Evolutionary conservation across 35 echinoderm and acorn worm genomes (phyloP).

Genomic region (Heliocidaris tuberculata): DNA sequence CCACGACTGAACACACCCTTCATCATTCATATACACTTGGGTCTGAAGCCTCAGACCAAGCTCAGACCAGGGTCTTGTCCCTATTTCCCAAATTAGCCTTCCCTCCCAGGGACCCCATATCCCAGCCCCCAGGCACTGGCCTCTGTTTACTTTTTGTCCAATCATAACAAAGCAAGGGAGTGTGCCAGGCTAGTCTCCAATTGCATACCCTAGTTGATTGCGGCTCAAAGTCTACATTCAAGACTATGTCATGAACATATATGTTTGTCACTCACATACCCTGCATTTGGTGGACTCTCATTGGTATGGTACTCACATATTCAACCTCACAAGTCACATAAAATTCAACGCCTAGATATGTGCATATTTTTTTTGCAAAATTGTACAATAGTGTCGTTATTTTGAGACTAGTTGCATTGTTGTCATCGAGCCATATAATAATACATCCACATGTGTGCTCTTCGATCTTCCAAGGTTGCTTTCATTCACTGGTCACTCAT

Average conservation of each 20-base stretch:
- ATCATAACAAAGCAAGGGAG: not conserved
- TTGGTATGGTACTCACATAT: not conserved
- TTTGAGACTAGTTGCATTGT: not conserved
- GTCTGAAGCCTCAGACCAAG: not conserved
- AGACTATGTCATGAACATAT: not conserved
- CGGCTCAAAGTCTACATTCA: not conserved
- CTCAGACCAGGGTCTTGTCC: not conserved
- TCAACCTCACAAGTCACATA: not conserved
- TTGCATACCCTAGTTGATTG: not conserved
- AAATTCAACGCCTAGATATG: too few relatives aligned
- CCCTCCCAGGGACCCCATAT: not conserved
- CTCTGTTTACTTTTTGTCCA: slow-evolving; percentile 9
- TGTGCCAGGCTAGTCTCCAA: not conserved
- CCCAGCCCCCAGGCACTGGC: not conserved
- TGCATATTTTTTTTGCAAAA: not conserved
- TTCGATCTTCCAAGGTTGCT: not conserved
- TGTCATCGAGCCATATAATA: not conserved
- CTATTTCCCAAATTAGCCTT: slow-evolving; percentile 17
- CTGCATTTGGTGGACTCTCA: not conserved
- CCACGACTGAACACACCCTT: not conserved
- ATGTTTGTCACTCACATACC: not conserved
- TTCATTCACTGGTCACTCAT: not conserved
- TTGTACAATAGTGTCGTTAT: not conserved
- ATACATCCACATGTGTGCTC: not conserved
- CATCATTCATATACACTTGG: not conserved